phyloP scores from a whole-genome alignment of 1,140 invertebrate species.

The Asbolus verrucosus region DNA sequence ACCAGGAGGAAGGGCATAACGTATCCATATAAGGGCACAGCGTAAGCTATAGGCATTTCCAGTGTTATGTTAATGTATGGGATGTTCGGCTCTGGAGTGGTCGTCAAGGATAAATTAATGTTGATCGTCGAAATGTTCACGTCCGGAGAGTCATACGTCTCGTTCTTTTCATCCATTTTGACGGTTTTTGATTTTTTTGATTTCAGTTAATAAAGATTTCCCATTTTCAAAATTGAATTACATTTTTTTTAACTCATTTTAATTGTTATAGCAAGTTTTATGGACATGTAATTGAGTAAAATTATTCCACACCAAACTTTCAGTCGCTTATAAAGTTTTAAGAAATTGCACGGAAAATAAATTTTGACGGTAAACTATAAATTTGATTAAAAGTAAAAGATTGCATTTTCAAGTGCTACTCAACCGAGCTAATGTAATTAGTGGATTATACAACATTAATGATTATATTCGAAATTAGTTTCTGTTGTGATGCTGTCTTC shows the following conservation, averaged over 20 bases:
- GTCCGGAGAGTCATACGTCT: background rate
- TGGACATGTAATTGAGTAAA: background rate
- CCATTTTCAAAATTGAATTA: constrained; percentile 15
- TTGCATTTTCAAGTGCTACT: constrained; percentile 20
- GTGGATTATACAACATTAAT: constrained; percentile 4
- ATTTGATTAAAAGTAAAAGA: constrained; percentile 17
- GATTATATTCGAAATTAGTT: background rate
- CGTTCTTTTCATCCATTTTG: constrained; percentile 16
- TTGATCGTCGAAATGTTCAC: background rate
- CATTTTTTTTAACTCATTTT: constrained; percentile 5
- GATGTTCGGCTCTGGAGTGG: background rate
- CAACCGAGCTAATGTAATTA: constrained; percentile 7
- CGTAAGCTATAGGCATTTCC: constrained; percentile 77
- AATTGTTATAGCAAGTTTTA: background rate
- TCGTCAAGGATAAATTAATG: background rate
- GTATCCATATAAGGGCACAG: constrained; percentile 79
- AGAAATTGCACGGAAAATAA: constrained; percentile 9
- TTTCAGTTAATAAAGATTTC: background rate
- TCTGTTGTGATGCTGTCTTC: constrained; percentile 1
- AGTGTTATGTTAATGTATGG: constrained; percentile 71
- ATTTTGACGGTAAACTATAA: constrained; percentile 3
- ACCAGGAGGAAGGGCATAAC: constrained; percentile 86
- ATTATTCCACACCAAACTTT: constrained; percentile 16
- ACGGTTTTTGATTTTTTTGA: background rate
- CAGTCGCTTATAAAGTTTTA: background rate